Evolutionary conservation across 2,797 vertebrate genomes (phyloP).

Genomic region (Leptatherina wallacei): DNA sequence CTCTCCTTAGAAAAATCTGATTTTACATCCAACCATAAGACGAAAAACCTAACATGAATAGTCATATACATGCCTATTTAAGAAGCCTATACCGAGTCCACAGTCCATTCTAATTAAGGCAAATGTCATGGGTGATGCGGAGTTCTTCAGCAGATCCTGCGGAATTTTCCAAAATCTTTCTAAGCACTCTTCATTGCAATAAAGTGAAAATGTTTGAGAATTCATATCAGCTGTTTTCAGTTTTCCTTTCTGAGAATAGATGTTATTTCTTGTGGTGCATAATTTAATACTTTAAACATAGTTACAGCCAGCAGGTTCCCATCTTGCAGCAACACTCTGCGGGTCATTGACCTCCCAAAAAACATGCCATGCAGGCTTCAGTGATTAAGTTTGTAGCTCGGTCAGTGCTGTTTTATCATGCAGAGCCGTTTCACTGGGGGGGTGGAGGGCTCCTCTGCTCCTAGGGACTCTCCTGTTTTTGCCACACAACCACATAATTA

Average conservation of each 20-base stretch:
- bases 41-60: not conserved
- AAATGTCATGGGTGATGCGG: not conserved
- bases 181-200: too few species aligned
- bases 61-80: not conserved
- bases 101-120: not conserved
- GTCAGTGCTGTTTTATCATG: constrained; percentile 13
- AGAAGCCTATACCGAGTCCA: not conserved
- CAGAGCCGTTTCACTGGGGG: constrained; percentile 17
- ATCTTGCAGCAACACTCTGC: not conserved
- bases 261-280: not conserved
- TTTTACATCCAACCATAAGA: too few species aligned
- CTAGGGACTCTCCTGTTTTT: constrained; percentile 9
- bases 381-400: not conserved
- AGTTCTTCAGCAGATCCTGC: not conserved
- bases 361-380: constrained; percentile 4
- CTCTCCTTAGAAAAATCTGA: not conserved
- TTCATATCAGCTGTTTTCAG: not conserved
- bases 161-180: not conserved
- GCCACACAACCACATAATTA: constrained; percentile 20
- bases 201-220: too few species aligned
- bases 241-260: too few species aligned
- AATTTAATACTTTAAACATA: not conserved
- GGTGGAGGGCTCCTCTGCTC: constrained; percentile 9
- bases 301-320: not conserved
- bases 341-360: not conserved